Base-by-base conservation (phyloP, 2,888 invertebrate genomes). In the Troides oblongomaculatus region DNA sequence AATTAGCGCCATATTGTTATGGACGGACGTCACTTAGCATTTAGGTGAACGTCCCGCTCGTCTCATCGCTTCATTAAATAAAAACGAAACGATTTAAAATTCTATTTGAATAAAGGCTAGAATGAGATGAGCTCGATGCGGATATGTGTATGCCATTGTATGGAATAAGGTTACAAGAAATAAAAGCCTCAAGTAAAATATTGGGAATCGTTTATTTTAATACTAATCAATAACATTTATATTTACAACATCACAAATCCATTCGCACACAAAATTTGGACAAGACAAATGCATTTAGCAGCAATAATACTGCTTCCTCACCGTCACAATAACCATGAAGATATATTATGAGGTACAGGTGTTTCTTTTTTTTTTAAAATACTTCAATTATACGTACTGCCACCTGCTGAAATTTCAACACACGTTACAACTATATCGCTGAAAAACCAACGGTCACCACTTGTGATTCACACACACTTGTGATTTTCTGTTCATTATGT, bases 141-240 rank as follows among this genome's bases (percentile, higher is more conserved):
- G 2, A 30, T 30, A 30, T 30, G 5, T 5, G 4, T 39, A 39
- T 10, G 10, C 10, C 8, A 39, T 39, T 39, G 7, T 10, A 8
- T 39, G 39, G 1, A n/a, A 23, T 58, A 3, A 58, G 46, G 6
- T 61, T 14, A 53, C 57, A 64, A 69, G 62, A 76, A 74, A 80
- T 80, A 80, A 79, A 82, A 82, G 30, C 43, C n/a, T 78, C 68
- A 60, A 71, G 66, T 74, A 78, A 79, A 76, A 84, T 79, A 83
- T 84, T 85, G 81, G 79, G 79, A 88, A 84, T 86, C 84, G 80
- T 88, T 87, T 85, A 87, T 84, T 83, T 86, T 57, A 88, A 85
- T 84, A 88, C 85, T 90, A 89, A 84, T 83, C 82, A 87, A 85
- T 88, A 88, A 84, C 79, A 85, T 84, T 88, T 82, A 85, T 89